Evolutionary conservation across 2,113 vertebrate species (phyloP).

Genomic region (Etia nguti): DNA sequence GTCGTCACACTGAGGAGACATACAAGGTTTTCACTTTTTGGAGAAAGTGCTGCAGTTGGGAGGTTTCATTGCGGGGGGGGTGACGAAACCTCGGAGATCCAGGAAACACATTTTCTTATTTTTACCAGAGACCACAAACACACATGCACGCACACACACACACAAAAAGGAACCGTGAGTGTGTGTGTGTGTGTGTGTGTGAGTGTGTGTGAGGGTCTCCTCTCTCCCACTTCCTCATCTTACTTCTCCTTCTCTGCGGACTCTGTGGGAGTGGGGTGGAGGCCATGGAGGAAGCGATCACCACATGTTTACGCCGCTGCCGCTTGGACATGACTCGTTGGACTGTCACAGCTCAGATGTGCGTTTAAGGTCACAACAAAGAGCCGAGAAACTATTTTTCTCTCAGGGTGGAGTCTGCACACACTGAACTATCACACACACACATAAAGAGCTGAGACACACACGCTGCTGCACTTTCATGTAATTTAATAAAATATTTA

Average conservation of each 20-base stretch:
- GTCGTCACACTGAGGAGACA: not conserved
- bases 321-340: not conserved
- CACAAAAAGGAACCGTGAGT: not conserved
- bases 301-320: not conserved
- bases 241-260: conserved; percentile 40
- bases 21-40: not conserved
- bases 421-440: not conserved
- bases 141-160: not conserved
- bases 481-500: not conserved
- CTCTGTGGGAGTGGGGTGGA: not conserved
- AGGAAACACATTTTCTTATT: conserved; percentile 72
- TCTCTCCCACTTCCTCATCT: conserved; percentile 38
- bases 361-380: not conserved
- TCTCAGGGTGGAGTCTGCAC: not conserved
- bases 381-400: not conserved
- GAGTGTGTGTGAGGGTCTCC: not conserved
- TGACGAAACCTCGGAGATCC: conserved; percentile 21
- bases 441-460: no score
- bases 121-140: conserved; percentile 23
- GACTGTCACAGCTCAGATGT: not conserved
- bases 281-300: conserved; percentile 6
- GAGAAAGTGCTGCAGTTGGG: conserved; percentile 7
- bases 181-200: not conserved
- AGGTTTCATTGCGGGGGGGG: not conserved
- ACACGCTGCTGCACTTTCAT: not conserved